phyloP scores from a whole-genome alignment of 2,113 vertebrate species.

The Megaptera novaeangliae region DNA sequence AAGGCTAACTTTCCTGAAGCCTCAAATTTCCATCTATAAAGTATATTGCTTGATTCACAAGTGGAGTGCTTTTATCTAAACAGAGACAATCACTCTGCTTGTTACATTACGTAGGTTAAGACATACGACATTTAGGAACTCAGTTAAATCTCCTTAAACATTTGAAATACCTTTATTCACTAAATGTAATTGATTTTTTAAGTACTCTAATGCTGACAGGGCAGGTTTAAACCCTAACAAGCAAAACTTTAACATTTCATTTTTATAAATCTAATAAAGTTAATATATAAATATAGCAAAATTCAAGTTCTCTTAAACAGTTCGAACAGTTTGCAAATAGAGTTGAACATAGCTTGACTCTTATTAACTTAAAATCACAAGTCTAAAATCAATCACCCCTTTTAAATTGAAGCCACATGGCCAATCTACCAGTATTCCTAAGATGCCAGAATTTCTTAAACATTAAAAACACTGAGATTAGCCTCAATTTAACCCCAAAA shows the following conservation, averaged over 20 bases:
- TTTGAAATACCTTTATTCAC: not conserved
- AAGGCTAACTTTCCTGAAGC: not conserved
- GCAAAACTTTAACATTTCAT: not conserved
- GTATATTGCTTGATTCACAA: not conserved
- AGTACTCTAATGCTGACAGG: not conserved
- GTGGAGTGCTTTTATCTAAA: not conserved
- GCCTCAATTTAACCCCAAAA: not conserved
- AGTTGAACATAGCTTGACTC: not conserved
- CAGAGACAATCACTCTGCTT: not conserved
- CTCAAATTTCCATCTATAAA: not conserved
- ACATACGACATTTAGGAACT: not conserved
- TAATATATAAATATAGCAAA: not conserved
- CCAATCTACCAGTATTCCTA: not conserved
- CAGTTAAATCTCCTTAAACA: not conserved
- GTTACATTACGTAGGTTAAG: not conserved
- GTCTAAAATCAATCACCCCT: not conserved
- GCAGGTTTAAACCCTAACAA: not conserved
- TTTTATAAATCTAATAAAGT: not conserved
- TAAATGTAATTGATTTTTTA: not conserved
- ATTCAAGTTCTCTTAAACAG: not conserved
- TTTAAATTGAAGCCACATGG: not conserved
- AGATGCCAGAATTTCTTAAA: not conserved
- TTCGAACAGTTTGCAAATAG: not conserved
- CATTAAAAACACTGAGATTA: not conserved
- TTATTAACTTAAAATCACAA: not conserved